Conservation (phyloP, 1,140 invertebrate genomes). For the Nebria ingens region DNA sequence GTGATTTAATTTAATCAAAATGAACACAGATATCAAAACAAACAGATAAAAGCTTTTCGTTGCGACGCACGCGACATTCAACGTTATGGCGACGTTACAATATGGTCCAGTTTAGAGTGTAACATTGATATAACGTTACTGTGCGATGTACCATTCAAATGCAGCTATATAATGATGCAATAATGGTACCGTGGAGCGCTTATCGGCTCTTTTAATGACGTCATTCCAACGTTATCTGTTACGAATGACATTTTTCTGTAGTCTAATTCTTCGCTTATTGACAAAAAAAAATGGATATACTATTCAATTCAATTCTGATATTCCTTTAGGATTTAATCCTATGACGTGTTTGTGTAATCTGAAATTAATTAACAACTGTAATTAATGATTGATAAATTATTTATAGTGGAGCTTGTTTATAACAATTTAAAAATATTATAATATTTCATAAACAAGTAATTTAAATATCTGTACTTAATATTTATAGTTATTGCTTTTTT, state of each 20-base stretch:
- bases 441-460: no score
- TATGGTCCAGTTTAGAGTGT: background rate
- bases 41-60: background rate
- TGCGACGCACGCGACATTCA: background rate
- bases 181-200: background rate
- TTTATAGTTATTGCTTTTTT: no score
- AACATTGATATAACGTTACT: background rate
- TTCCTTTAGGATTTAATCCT: no score
- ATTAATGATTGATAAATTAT: no score
- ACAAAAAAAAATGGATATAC: no score
- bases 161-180: background rate
- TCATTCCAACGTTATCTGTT: slow-evolving; percentile 6
- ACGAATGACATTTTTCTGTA: slow-evolving; percentile 5
- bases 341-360: no score
- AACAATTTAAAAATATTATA: no score
- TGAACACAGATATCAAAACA: slow-evolving; percentile 5
- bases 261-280: slow-evolving; percentile 1
- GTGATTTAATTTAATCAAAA: slow-evolving; percentile 6
- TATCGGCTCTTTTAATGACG: slow-evolving; percentile 4
- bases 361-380: no score
- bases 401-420: no score
- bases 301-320: no score
- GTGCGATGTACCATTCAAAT: background rate
- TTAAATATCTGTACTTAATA: no score
- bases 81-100: background rate